These are phyloP conservation scores for Dendrocopos noguchii DNA, from an alignment of 2,113 vertebrate species.

Conservation along the genomic window DNA sequence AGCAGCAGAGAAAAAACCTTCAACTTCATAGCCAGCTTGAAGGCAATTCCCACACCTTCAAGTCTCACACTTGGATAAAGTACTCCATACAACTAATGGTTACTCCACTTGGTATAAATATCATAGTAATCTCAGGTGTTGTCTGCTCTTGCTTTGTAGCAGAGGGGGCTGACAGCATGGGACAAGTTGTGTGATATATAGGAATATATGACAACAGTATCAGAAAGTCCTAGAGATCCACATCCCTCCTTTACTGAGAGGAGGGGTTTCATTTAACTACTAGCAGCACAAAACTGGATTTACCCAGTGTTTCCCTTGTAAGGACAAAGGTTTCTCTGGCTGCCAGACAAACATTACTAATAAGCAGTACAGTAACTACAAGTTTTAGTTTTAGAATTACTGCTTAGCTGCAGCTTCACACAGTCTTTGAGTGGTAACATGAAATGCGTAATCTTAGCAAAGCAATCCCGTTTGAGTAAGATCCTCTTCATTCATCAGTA, in stretches of 20 bases:
- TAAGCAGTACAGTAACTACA: not conserved
- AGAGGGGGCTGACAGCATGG: not conserved
- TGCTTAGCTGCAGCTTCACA: not conserved
- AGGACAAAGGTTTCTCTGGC: not conserved
- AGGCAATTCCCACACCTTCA: not conserved
- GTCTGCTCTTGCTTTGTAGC: not conserved
- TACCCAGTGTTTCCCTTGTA: not conserved
- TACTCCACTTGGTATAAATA: not conserved
- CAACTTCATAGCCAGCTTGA: not conserved
- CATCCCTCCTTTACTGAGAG: not conserved
- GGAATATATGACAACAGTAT: not conserved
- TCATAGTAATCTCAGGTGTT: not conserved
- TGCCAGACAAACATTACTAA: not conserved
- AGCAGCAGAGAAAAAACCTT: not conserved
- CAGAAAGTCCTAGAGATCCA: not conserved
- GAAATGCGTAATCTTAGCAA: not conserved
- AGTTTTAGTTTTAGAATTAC: not conserved
- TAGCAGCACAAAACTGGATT: not conserved
- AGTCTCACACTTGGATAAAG: not conserved
- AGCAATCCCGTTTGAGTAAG: not conserved
- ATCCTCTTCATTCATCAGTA: not conserved
- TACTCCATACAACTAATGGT: not conserved
- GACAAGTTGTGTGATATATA: not conserved
- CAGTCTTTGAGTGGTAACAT: not conserved
- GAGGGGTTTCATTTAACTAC: not conserved